These are phyloP conservation scores for Tapirus indicus DNA, from an alignment of 2,797 vertebrate species.

Conservation along the genomic window DNA sequence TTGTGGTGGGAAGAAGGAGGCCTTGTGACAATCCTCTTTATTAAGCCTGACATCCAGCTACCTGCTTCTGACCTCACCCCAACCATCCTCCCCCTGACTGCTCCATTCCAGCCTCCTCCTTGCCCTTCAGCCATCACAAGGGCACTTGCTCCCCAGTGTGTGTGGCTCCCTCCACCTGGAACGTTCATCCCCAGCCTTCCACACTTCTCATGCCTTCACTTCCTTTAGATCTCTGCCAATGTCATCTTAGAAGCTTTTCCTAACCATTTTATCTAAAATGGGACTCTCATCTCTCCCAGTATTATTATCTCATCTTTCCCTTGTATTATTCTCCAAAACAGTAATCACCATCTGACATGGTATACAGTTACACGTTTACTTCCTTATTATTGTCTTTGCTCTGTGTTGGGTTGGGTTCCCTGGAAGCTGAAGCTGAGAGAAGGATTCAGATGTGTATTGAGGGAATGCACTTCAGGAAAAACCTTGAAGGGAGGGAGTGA, in stretches of 20 bases:
- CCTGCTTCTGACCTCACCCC: no score
- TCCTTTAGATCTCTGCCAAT: not conserved
- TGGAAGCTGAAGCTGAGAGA: not conserved
- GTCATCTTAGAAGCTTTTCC: not conserved
- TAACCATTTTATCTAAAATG: not conserved
- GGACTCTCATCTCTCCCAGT: not conserved
- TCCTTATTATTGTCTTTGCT: not conserved
- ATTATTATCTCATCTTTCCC: not conserved
- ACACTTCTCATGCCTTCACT: not conserved
- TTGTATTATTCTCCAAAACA: not conserved
- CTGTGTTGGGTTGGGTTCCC: not conserved
- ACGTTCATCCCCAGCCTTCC: not conserved
- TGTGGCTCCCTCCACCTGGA: not conserved
- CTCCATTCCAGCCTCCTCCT: not conserved
- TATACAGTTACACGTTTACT: accelerated
- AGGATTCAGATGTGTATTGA: not conserved
- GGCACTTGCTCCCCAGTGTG: not conserved
- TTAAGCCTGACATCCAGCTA: not conserved
- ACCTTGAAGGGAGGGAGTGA: not conserved
- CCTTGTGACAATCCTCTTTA: not conserved
- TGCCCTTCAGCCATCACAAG: no score
- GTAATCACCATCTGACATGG: not conserved
- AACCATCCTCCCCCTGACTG: no score
- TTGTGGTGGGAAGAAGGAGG: not conserved
- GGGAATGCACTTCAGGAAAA: not conserved